Evolutionary conservation across 1,140 invertebrate genomes (phyloP).

Genomic region (Bombus affinis): DNA sequence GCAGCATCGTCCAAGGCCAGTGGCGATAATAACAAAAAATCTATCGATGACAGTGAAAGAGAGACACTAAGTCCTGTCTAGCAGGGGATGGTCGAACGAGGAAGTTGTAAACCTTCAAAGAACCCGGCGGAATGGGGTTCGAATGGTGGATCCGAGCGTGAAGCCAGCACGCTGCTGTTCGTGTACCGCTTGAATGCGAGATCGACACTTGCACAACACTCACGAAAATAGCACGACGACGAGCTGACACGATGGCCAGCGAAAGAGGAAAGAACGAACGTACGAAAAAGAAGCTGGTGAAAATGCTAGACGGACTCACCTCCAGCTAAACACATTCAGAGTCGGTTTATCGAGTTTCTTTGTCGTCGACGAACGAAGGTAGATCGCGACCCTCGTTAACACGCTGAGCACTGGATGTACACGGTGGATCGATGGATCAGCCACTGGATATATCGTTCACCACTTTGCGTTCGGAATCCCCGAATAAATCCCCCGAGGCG

Average conservation of each 20-base stretch:
- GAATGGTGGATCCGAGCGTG: slow-evolving; percentile 1
- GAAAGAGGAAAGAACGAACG: slow-evolving; percentile 46
- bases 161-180: slow-evolving; percentile 53
- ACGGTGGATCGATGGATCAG: slow-evolving; percentile 42
- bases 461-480: slow-evolving; percentile 75
- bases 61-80: neutral
- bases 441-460: slow-evolving; percentile 61
- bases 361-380: neutral
- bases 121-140: neutral
- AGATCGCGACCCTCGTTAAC: neutral
- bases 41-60: neutral
- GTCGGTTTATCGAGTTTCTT: neutral
- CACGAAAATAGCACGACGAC: slow-evolving; percentile 75
- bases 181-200: slow-evolving; percentile 69
- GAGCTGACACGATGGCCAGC: slow-evolving; percentile 58
- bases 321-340: slow-evolving; percentile 10
- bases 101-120: neutral
- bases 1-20: slow-evolving; percentile 10
- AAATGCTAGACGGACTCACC: slow-evolving; percentile 47
- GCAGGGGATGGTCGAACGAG: neutral
- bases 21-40: neutral
- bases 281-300: slow-evolving; percentile 21
- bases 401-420: neutral
- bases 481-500: slow-evolving; percentile 79
- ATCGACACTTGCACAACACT: slow-evolving; percentile 81